Evolutionary conservation across 2,888 invertebrate genomes (phyloP).

Genomic region (Drosophila neotestacea): DNA sequence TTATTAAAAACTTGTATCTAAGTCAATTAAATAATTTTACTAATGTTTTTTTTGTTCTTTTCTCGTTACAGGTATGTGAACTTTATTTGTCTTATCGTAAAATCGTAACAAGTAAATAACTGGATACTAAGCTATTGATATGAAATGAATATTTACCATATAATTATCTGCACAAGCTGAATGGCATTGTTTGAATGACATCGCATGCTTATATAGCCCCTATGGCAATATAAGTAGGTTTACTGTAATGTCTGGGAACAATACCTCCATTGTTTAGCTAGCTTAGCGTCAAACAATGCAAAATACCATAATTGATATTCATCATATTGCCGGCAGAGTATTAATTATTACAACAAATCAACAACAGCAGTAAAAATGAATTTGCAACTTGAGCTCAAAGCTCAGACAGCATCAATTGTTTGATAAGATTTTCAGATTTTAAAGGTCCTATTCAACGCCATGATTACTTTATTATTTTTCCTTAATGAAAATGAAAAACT

Average conservation of each 20-base stretch:
- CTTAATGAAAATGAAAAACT: slow-evolving; percentile 20
- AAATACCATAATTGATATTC: slow-evolving; percentile 46
- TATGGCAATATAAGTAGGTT: slow-evolving; percentile 16
- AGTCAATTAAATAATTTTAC: slow-evolving; percentile 7
- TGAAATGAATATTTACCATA: slow-evolving; percentile 13
- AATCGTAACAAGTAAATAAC: slow-evolving; percentile 8
- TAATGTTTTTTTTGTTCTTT: slow-evolving; percentile 13
- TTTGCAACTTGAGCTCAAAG: background rate
- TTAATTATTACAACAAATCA: slow-evolving; percentile 40
- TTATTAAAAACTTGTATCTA: background rate
- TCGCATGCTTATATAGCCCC: slow-evolving; percentile 34
- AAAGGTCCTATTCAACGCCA: slow-evolving; percentile 6
- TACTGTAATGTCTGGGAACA: slow-evolving; percentile 35
- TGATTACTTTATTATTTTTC: slow-evolving; percentile 9
- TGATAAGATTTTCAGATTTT: slow-evolving; percentile 3
- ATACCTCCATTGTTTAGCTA: slow-evolving; percentile 48
- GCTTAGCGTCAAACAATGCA: slow-evolving; percentile 27
- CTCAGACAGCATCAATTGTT: background rate
- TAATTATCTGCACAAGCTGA: slow-evolving; percentile 49
- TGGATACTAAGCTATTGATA: background rate
- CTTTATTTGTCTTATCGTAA: background rate
- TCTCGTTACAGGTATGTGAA: slow-evolving; percentile 46
- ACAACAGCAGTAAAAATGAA: background rate
- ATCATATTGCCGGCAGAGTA: slow-evolving; percentile 30
- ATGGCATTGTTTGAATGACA: slow-evolving; percentile 30